Base-by-base conservation (phyloP, 2,113 vertebrate genomes). In the Rhinoptilus africanus region DNA sequence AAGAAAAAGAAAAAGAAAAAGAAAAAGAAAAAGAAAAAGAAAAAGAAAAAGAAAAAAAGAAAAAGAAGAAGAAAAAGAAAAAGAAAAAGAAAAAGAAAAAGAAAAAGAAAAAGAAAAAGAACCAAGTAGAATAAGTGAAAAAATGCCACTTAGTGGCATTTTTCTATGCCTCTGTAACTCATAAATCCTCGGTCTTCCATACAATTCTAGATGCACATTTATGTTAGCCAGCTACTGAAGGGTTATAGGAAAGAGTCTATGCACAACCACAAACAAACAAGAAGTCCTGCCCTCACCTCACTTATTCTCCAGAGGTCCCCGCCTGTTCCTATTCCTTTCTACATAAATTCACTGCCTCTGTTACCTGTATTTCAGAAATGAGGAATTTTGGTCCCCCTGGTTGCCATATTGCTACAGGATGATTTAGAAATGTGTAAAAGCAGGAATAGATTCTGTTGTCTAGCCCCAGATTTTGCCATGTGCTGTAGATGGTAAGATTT, bases 371-470 rank as follows among this genome's bases (percentile, higher is more conserved):
- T 91, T 75, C 59, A 34, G 59, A 92, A 71, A 14, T 34, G 34
- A 86, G 17, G 43, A 34, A 59, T 87, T 77, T 81, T 3, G 3
- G 51, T 71, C 23, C 14, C 9, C 14, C 16, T 14, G 27, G 50
- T 62, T 90, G n/a, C 89, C 73, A 37, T 50, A n/a, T 27, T 39
- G 76, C n/a, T 71, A 39, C 23, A 43, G 72, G 81, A 80, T 27
- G 22, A 86, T 87, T 89, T 91, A 93, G 86, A 95, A 95, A 60
- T 22, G 22, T 19, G 37, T 22, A 85, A 79, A 94, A 89, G 18
- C 22, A 59, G 54, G 39, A 92, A 90, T 6, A 63, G 23, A 85
- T 85, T 76, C 16, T 68, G 43, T 72, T 57, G 59, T 60, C 82
- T 82, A 69, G 48, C 12, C 27, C 34, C 30, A 77, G 39, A 67